Evolutionary conservation across 92 coral and sea anemone genomes (phyloP).

Genomic region (Scolanthus callimorphus): DNA sequence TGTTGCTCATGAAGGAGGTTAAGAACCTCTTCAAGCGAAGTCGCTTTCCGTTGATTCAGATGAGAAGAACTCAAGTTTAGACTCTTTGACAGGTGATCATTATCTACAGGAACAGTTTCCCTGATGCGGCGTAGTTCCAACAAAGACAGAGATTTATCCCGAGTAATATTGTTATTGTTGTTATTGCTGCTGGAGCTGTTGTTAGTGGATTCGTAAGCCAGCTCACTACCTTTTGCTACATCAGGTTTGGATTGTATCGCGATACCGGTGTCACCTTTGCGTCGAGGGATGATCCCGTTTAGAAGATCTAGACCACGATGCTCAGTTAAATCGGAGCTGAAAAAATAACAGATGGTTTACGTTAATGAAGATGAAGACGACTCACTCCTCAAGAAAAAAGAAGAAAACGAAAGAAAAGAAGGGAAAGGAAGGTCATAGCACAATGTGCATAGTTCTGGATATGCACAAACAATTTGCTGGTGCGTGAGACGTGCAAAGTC

Average conservation of each 20-base stretch:
- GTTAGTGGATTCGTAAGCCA: not conserved
- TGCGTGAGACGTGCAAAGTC: too few species aligned
- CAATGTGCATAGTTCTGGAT: too few species aligned
- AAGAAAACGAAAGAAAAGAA: too few species aligned
- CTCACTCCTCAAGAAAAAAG: too few species aligned
- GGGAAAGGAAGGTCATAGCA: too few species aligned
- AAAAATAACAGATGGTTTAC: too few species aligned
- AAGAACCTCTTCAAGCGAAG: slow-evolving; percentile 83
- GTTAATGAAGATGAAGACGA: too few species aligned
- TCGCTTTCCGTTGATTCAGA: slow-evolving; percentile 33
- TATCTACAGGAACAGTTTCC: slow-evolving; percentile 4
- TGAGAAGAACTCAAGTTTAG: slow-evolving; percentile 18
- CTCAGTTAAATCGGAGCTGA: not conserved
- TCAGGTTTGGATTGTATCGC: slow-evolving; percentile 9
- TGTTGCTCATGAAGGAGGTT: slow-evolving; percentile 87
- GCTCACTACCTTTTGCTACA: not conserved
- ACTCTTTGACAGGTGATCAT: slow-evolving; percentile 12
- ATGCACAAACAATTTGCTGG: too few species aligned
- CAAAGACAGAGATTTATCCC: slow-evolving; percentile 12
- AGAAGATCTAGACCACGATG: slow-evolving; percentile 7
- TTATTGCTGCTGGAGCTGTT: not conserved
- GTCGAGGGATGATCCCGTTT: slow-evolving; percentile 12
- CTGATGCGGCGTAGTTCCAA: slow-evolving; percentile 23
- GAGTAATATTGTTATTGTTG: not conserved
- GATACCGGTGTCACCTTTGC: slow-evolving; percentile 7